Conservation (phyloP, 2,888 invertebrate genomes). For the Adelognathus sp. region DNA sequence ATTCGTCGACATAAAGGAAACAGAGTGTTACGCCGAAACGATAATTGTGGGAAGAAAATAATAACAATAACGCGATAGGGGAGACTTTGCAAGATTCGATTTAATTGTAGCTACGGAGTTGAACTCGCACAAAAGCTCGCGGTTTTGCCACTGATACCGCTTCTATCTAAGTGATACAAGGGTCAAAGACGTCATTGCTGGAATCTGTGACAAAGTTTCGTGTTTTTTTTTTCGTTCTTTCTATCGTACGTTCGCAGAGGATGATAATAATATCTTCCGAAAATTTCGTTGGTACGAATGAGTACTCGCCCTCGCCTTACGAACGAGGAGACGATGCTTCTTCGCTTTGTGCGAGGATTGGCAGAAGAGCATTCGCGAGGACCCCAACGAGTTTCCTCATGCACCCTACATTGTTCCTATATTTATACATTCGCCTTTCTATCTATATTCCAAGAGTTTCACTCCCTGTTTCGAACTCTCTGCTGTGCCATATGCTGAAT, state of each 20-base stretch:
- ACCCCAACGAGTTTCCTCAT: background rate
- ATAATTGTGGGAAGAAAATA: constrained; percentile 14
- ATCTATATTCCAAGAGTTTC: constrained; percentile 11
- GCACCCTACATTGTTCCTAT: constrained; percentile 48
- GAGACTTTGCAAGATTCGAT: constrained; percentile 2
- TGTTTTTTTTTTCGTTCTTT: background rate
- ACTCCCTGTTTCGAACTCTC: constrained; percentile 20
- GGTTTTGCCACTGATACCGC: background rate
- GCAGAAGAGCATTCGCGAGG: constrained; percentile 17
- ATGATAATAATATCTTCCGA: constrained; percentile 17
- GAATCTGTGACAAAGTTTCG: constrained; percentile 25
- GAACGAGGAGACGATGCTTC: constrained; percentile 6
- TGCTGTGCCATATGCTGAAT: constrained; percentile 30
- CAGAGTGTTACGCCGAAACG: constrained; percentile 14
- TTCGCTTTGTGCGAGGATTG: constrained; percentile 2
- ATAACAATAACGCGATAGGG: background rate
- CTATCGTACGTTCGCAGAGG: background rate
- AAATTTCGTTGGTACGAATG: constrained; percentile 5
- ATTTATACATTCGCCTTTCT: constrained; percentile 46
- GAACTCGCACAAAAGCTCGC: background rate
- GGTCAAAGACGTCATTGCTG: constrained; percentile 50
- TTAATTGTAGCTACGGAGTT: constrained; percentile 27
- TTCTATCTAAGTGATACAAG: constrained; percentile 3
- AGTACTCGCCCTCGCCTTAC: background rate
- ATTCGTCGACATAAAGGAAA: constrained; percentile 1